Evolutionary conservation across 1,140 invertebrate genomes (phyloP).

Genomic region (Solen grandis): DNA sequence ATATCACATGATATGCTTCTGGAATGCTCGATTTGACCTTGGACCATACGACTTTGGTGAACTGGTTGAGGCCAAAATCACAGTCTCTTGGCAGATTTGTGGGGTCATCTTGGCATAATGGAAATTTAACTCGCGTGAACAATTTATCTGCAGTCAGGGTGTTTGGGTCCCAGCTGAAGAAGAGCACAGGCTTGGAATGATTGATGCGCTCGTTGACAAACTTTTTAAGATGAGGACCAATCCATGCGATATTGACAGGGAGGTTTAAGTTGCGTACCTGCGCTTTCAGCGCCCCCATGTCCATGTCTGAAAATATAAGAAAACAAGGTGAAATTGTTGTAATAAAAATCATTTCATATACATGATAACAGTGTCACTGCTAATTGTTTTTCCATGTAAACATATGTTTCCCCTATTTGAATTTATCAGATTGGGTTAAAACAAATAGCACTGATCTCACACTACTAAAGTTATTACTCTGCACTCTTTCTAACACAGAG

Average conservation of each 20-base stretch:
- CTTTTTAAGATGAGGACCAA: slow-evolving; percentile 65
- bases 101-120: slow-evolving; percentile 64
- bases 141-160: slow-evolving; percentile 80
- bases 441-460: no score
- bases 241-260: slow-evolving; percentile 76
- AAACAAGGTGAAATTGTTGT: no score
- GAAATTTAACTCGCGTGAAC: slow-evolving; percentile 82
- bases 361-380: no score
- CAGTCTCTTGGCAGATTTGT: slow-evolving; percentile 55
- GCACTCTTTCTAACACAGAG: no score
- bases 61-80: slow-evolving; percentile 79
- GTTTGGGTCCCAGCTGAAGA: slow-evolving; percentile 87
- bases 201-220: slow-evolving; percentile 79
- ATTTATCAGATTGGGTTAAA: no score
- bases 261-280: slow-evolving; percentile 76
- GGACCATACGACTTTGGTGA: slow-evolving; percentile 86
- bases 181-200: slow-evolving; percentile 82
- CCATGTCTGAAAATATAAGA: slow-evolving; percentile 66
- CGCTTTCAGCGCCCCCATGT: slow-evolving; percentile 65
- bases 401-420: no score
- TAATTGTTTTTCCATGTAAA: no score
- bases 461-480: no score
- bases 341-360: no score
- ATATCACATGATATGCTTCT: slow-evolving; percentile 82
- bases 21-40: slow-evolving; percentile 81